A percentile compares a stretch with the other conserved stretches of the same genome.
Evolutionary conservation across 2,113 vertebrate species (phyloP).

Genomic region (Symphodus melops): DNA sequence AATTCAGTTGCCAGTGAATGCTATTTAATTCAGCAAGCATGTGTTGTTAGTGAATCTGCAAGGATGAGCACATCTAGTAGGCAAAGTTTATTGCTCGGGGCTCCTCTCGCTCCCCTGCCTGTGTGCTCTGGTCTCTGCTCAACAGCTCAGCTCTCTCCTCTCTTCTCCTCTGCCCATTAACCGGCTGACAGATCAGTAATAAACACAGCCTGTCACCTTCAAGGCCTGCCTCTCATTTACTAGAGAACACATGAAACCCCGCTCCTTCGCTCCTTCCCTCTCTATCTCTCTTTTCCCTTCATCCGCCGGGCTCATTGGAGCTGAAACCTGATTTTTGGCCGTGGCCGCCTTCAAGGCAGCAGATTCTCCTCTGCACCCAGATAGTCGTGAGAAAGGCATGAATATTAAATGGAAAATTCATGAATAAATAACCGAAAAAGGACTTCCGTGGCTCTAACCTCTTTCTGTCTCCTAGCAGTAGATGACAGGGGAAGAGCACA

Average conservation of each 20-base stretch:
- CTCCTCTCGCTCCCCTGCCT: slow-evolving; percentile 53
- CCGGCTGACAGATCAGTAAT: slow-evolving; percentile 87
- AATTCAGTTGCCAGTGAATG: slow-evolving; percentile 27
- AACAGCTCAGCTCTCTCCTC: slow-evolving; percentile 67
- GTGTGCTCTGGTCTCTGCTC: slow-evolving; percentile 70
- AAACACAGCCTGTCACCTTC: slow-evolving; percentile 87
- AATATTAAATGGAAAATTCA: slow-evolving; percentile 84
- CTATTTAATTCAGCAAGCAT: slow-evolving; percentile 35
- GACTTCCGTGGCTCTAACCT: slow-evolving; percentile 70
- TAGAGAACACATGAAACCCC: slow-evolving; percentile 80
- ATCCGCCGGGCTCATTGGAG: slow-evolving; percentile 81
- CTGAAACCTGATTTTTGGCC: slow-evolving; percentile 83
- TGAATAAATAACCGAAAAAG: slow-evolving; percentile 84
- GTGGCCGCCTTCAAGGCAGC: slow-evolving; percentile 73
- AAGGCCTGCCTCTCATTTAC: slow-evolving; percentile 85
- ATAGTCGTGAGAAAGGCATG: slow-evolving; percentile 84
- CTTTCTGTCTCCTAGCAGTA: slow-evolving; percentile 68
- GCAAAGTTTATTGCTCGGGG: slow-evolving; percentile 68
- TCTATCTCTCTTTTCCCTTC: slow-evolving; percentile 58
- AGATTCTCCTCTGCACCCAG: slow-evolving; percentile 78
- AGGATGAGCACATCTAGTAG: slow-evolving; percentile 56
- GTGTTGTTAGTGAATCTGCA: slow-evolving; percentile 54
- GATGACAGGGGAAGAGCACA: slow-evolving; percentile 64
- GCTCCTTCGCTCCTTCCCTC: slow-evolving; percentile 60
- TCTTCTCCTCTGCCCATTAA: slow-evolving; percentile 82